A percentile compares a stretch with the other conserved stretches of the same genome.
phyloP scores from a whole-genome alignment of 92 coral and sea anemone genomes.

The Palythoa heliodiscus region DNA sequence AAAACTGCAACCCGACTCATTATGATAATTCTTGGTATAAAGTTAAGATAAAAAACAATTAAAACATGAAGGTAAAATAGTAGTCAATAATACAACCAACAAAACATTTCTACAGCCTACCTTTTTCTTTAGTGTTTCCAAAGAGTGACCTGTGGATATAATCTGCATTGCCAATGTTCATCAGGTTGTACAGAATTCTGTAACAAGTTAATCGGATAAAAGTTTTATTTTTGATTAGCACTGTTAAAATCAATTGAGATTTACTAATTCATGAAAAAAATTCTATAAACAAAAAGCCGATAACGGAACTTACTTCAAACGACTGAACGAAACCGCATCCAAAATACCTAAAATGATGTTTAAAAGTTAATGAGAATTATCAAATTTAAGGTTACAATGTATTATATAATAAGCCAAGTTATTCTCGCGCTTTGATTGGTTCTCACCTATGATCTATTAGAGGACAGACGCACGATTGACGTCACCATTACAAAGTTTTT shows the following conservation, averaged over 20 bases:
- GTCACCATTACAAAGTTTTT: too few species aligned
- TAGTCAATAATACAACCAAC: not conserved
- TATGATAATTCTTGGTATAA: too few species aligned
- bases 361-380: not conserved
- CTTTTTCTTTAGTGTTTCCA: slow-evolving; percentile 32
- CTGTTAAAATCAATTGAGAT: not conserved
- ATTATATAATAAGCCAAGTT: too few species aligned
- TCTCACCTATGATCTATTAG: too few species aligned
- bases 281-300: not conserved
- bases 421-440: too few species aligned
- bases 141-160: slow-evolving; percentile 70
- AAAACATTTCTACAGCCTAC: not conserved
- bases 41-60: too few species aligned
- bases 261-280: not conserved
- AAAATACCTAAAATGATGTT: slow-evolving; percentile 47
- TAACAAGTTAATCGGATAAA: not conserved
- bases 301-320: slow-evolving; percentile 61
- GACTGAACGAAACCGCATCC: slow-evolving; percentile 50
- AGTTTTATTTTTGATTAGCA: not conserved
- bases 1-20: too few species aligned
- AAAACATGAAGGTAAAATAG: not conserved
- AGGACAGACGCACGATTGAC: too few species aligned
- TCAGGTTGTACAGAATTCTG: slow-evolving; percentile 76
- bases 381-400: too few species aligned
- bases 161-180: slow-evolving; percentile 79